Base-by-base conservation (phyloP, 2,888 invertebrate species). In the Clivina fossor region DNA sequence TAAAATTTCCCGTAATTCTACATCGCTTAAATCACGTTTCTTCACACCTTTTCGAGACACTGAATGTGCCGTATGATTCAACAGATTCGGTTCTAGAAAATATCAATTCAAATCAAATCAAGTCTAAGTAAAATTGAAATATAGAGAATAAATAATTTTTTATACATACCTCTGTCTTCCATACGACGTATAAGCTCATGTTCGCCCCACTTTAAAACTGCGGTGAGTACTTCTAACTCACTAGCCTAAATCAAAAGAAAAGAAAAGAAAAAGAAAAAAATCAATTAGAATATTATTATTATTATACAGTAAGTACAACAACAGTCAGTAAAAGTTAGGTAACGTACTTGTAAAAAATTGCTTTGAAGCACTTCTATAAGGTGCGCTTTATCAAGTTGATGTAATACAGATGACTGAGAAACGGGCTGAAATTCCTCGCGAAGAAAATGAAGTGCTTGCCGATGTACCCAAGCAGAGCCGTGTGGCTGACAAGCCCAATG, bases 51-150 rank as follows among this genome's bases (percentile, higher is more conserved):
- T 90, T 35, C 92, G 82, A 9, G 90, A 83, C 58, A 91, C 92
- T 28, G 91, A 90, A 75, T 93, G 93, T n/a, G 93, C 90, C 5
- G 94, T 94, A 73, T 93, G 91, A 73, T 89, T 91, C 61, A 93
- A 80, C 49, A 93, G 76, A 76, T 93, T 93, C 19, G 94, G 94
- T 70, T 95, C 94, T 85, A 38, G 11, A 48, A n/a, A 22, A 35
- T 15, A 37, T 26, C 7, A 8, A 26, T 26, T 26, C 26, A 26
- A 8, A 8, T 26, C 9, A 7, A 26, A 26, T 26, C 7, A 26
- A 26, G 26, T 26, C 9, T 26, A 26, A 7, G 8, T 9, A 26
- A 26, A 26, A 8, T 26, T 5, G 5, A 8, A 26, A 8, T 9
- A 26, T 26, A 26, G 8, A 26, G 5, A 26, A n/a, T n/a, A n/a